Base-by-base conservation (phyloP, 2,797 vertebrate species). In the Sciaenops ocellatus region DNA sequence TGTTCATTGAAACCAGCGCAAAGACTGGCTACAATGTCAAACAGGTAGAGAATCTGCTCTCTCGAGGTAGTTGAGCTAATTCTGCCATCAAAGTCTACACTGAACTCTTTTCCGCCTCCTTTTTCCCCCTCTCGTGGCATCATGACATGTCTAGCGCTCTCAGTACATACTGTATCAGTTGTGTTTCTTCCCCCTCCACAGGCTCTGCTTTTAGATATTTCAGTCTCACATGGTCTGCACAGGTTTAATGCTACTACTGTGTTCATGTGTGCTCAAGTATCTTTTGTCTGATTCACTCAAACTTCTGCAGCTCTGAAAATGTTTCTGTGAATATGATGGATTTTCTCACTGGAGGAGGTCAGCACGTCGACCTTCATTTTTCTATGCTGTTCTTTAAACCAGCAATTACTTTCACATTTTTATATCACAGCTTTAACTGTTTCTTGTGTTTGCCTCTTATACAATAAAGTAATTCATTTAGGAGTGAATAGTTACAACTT, bases 11-110 rank as follows among this genome's bases (percentile, higher is more conserved):
- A 95, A 98, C 97, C 94, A 98, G 97, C 91, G 97, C 97, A 92
- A 98, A 98, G 96, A 98, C 97, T 94, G 97, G 97, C 87, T 98
- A 98, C 96, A 98, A 98, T 94, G 97, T 98, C 85, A 98, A 98
- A 96, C 97, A 98, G 97, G 97, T 98, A 96, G 93, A 88, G 63
- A 92, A 76, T 82, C 74, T 54, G 85, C 87, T 89, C 88, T 76
- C 80, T 78, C 71, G 68, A 87, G 85, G 90, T 89, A 72, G 83
- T 83, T 61, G 73, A 88, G 82, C 80, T 84, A 65, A 70, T 82
- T 85, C 87, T 82, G 67, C 87, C 79, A 64, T 81, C 73, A 60
- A 12, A 76, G 34, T 88, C 64, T 73, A 30, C 68, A 54, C 82
- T 76, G 76, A 41, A 80, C 75, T 42, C 44, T 38, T 41, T 83